Evolutionary conservation across 2,797 vertebrate genomes (phyloP), one percentile per base, ranked within the genome.

Genomic region (Masticophis lateralis): DNA sequence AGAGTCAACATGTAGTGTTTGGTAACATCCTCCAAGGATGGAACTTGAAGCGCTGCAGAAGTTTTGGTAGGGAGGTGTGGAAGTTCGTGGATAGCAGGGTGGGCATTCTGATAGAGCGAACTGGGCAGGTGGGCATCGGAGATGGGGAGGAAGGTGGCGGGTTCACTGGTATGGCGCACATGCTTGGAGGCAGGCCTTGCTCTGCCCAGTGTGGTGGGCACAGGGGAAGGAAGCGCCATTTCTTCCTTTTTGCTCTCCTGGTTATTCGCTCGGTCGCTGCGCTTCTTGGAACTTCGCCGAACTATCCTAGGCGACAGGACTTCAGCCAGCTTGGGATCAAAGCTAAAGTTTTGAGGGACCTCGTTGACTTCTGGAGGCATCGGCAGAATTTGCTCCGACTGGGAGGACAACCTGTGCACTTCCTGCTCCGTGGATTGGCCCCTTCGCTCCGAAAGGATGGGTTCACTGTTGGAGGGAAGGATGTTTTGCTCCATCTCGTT

Each of bases 381-480:
- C 20, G 96, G 96, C 28, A 97, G 95, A 4, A 91, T 66, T 25
- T 95, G 94, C 28, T 99, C 98, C 0, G 98, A 98, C 61, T 97
- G 97, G 1, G 98, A 98, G 83, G 95, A 95, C 92, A 96, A 90
- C 90, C 97, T 98, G 86, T 97, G 97, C 12, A 60, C 91, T 5
- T 96, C 91, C 59, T 88, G 95, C 86, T 98, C 97, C 28, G 97
- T 91, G 0, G 97, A 94, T 1, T 96, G 97, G 1, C 97, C 97
- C 74, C 98, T 97, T 92, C 98, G 98, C 89, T 99, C 98, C 0
- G 98, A 98, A 57, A 99, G 98, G 96, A 99, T 99, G 93, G 99
- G 99, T 93, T 99, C 99, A 0, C 99, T 99, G 97, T 98, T 99
- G 93, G 99, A 99, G 0, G 99, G 98, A 10, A 98, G 98, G 92